Conservation (phyloP, 2,797 vertebrate genomes). For the Prionace glauca region DNA sequence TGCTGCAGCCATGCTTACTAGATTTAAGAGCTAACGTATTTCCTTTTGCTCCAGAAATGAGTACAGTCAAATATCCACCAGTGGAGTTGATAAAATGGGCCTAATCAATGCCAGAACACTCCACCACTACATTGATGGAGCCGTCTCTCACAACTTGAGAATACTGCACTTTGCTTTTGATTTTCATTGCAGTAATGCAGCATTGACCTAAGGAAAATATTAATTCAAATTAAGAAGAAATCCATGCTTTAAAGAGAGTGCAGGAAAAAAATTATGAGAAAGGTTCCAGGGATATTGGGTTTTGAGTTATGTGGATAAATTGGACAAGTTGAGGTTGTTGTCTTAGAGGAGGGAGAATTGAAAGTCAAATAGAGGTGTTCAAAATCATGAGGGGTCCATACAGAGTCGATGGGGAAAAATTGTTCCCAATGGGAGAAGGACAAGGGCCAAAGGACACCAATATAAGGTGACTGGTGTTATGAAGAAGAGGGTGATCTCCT, state of each 20-base stretch:
- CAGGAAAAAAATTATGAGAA: background rate
- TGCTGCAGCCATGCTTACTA: background rate
- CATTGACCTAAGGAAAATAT: background rate
- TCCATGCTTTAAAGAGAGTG: background rate
- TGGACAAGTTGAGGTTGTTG: background rate
- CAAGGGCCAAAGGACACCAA: background rate
- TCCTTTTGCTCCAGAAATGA: slow-evolving; percentile 41
- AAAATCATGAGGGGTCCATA: background rate
- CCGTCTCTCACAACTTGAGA: background rate
- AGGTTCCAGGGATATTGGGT: background rate
- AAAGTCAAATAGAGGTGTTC: too few relatives aligned
- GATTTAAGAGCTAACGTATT: too few relatives aligned
- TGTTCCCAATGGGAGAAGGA: background rate
- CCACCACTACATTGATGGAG: background rate
- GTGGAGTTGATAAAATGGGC: background rate
- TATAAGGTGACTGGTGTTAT: background rate
- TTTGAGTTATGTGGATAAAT: background rate
- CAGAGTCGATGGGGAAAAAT: background rate
- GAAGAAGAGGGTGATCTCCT: too few relatives aligned
- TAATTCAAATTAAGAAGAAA: background rate
- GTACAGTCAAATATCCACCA: background rate
- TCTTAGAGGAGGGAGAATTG: too few relatives aligned
- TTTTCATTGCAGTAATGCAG: background rate
- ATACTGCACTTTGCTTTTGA: background rate
- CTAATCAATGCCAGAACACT: background rate